Evolutionary conservation across 2,113 vertebrate species (phyloP).

Genomic region (Tangachromis dhanisi): DNA sequence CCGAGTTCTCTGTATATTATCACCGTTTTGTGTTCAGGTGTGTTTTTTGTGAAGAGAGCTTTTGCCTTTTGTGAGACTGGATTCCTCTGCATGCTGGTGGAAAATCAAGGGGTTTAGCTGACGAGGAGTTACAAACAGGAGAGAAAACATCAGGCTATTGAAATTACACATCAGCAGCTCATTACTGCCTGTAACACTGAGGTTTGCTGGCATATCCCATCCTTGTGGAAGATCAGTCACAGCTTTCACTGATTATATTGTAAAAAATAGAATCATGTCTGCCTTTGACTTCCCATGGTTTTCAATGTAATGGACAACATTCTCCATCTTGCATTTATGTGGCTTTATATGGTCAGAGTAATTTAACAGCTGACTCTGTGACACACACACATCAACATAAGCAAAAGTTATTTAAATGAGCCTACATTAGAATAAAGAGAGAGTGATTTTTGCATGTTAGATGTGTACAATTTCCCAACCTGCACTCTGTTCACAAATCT

Average conservation of each 20-base stretch:
- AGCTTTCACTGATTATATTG: slow-evolving; percentile 47
- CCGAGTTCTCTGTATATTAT: neutral
- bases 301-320: neutral
- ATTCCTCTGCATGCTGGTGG: neutral
- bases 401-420: neutral
- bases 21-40: neutral
- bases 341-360: slow-evolving; percentile 33
- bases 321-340: neutral
- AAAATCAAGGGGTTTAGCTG: neutral
- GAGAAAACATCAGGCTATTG: slow-evolving; percentile 29
- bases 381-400: neutral
- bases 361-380: neutral
- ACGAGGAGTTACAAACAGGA: neutral
- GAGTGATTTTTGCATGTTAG: neutral
- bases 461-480: neutral
- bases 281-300: neutral
- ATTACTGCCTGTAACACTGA: slow-evolving; percentile 31
- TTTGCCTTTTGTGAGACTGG: neutral
- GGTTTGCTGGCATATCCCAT: slow-evolving; percentile 33
- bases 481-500: slow-evolving; percentile 14
- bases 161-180: slow-evolving; percentile 50
- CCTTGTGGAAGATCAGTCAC: slow-evolving; percentile 53
- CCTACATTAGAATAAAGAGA: neutral
- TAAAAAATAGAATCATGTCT: slow-evolving; percentile 1
- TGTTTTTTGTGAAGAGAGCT: neutral